Base-by-base conservation (phyloP, 2,888 invertebrate genomes). In the Rhopalosiphum nymphaeae region DNA sequence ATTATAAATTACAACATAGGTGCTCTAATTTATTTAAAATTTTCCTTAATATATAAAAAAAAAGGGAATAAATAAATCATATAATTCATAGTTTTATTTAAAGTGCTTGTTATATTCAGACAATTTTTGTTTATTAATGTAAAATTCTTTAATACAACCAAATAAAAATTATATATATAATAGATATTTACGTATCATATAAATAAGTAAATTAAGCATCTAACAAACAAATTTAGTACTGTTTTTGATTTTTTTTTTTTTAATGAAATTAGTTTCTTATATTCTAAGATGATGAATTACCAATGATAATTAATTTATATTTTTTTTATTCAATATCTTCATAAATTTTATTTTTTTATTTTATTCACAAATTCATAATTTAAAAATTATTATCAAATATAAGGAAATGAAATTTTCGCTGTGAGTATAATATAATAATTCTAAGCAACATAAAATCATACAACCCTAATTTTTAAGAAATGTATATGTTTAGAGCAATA, bases 401-500 rank as follows among this genome's bases (percentile, higher is more conserved):
- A 78, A 7, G 16, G 16, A 21, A 2, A 29, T 44, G 3, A 3
- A 1, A 46, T 13, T 44, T 0, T 86, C 46, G 1, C 11, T 26
- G 0, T n/a, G n/a, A n/a, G 67, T 67, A n/a, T 85, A 85, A 42
- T 9, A 25, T 26, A 85, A 85, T 25, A 85, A 44, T 56, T 89
- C 42, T 26, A 25, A 53, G 36, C 2, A 56, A 53, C 36, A 44
- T 11, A 57, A 89, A 89, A 89, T 57, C 29, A 42, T 57, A 61
- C 16, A 26, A 89, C 26, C 10, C 25, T 57, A 44, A 16, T 89
- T 57, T 61, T 89, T 57, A 16, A 21, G 13, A 44, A 36, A 67
- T 44, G n/a, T 67, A 67, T n/a, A 90, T 9, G 49, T 46, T 56
- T 91, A 25, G 26, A 86, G 86, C 46, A 86, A 61, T 91, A 25